Evolutionary conservation across 2,888 invertebrate species (phyloP).

Genomic region (Cantharis nigra): DNA sequence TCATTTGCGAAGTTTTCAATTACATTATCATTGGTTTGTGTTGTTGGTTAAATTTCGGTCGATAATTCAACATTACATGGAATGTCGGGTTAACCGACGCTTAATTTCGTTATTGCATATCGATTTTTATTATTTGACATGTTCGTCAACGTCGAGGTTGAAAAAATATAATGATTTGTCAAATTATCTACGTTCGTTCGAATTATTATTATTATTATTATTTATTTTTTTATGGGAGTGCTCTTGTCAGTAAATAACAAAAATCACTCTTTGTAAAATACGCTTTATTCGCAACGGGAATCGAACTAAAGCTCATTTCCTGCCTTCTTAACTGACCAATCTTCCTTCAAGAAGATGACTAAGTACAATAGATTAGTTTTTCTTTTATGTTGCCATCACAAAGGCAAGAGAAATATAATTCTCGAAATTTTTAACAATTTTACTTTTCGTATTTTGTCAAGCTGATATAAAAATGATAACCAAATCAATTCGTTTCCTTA

Average conservation of each 20-base stretch:
- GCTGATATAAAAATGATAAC: background rate
- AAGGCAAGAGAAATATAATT: background rate
- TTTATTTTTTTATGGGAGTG: background rate
- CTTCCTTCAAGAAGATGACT: conserved; percentile 15
- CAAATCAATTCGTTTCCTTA: background rate
- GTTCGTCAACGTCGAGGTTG: background rate
- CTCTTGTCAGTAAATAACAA: conserved; percentile 13
- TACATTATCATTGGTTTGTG: background rate
- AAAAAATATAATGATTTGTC: background rate
- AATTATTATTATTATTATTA: background rate
- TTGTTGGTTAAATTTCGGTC: background rate
- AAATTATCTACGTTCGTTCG: background rate
- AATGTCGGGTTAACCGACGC: background rate
- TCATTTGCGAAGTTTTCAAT: background rate
- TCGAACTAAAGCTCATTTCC: conserved; percentile 25
- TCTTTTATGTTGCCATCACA: background rate
- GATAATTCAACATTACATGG: background rate
- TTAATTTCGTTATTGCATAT: background rate
- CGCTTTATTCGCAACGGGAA: conserved; percentile 23
- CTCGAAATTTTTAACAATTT: background rate
- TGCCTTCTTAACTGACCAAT: conserved; percentile 21
- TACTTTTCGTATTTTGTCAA: background rate
- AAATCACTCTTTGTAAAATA: conserved; percentile 22
- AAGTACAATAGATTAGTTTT: background rate
- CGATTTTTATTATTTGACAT: background rate